Evolutionary conservation across 2,888 invertebrate genomes (phyloP), one percentile per base, ranked within the genome.

Genomic region (Agrilus mali): DNA sequence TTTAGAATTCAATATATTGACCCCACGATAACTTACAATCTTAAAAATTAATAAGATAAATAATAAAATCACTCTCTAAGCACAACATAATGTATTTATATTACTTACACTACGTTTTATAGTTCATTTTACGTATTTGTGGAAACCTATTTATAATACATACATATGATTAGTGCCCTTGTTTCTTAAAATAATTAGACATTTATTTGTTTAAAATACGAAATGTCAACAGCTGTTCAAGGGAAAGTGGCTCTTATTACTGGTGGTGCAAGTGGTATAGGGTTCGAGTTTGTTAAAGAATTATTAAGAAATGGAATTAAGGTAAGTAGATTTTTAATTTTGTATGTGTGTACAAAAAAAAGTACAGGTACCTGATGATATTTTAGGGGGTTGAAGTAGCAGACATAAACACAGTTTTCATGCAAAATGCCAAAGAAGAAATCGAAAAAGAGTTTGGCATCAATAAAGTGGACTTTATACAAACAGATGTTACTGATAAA

Each of bases 401-500:
- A 10, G 70, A 69, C 46, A 46, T 66, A 33, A 51, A 59, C 31
- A 58, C 59, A n/a, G 55, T 63, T 4, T 58, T 59, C 15, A 69
- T 74, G 16, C 56, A 62, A 33, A 63, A 65, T 41, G 65, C 72
- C 0, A 64, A 60, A 1, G 64, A 62, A 8, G 61, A 60, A 13
- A 55, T 77, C 6, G 67, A 65, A 40, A 51, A 62, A 2, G 67
- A 69, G 50, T 65, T 69, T 44, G 75, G 73, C 2, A 50, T 56
- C 7, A 61, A 64, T 14, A 70, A 64, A 48, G 70, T 67, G 0
- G 54, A 65, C 4, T 77, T 71, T 51, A 55, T 71, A 12, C 67
- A 66, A 48, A 69, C 71, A 44, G 73, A 77, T 40, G 72, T 75
- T n/a, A 67, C 68, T 0, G 66, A 65, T 16, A 40, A 51, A 17